Conservation (phyloP, 1,140 invertebrate genomes). For the Leptestheria dahalacensis region DNA sequence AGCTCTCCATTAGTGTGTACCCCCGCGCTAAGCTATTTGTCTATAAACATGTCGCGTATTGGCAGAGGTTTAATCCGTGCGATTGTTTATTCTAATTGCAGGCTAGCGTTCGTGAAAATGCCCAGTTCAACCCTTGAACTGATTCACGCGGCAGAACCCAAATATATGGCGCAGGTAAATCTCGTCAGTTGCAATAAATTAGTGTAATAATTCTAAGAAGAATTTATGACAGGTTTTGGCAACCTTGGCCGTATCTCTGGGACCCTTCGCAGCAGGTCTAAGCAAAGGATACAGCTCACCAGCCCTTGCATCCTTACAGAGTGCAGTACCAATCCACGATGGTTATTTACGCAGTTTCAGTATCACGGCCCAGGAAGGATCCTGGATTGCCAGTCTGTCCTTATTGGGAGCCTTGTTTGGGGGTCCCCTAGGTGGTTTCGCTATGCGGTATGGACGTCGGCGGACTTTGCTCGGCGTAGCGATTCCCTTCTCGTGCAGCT, state of each 20-base stretch:
- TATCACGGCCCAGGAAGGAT: conserved; percentile 56
- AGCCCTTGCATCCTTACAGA: conserved; percentile 59
- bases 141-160: conserved; percentile 12
- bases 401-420: conserved; percentile 56
- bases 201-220: neutral
- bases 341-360: conserved; percentile 20
- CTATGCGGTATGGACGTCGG: conserved; percentile 50
- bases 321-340: conserved; percentile 23
- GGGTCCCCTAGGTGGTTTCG: conserved; percentile 53
- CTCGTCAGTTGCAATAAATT: neutral
- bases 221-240: conserved; percentile 45
- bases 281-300: conserved; percentile 72
- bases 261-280: conserved; percentile 59
- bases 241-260: conserved; percentile 59
- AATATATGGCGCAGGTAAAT: conserved; percentile 15
- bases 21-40: neutral
- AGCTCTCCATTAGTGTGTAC: neutral
- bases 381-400: conserved; percentile 64
- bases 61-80: neutral
- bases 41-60: neutral
- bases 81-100: too few relatives aligned
- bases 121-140: conserved; percentile 14
- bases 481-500: conserved; percentile 52
- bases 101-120: conserved; percentile 7
- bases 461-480: conserved; percentile 48